phyloP scores from a whole-genome alignment of 2,113 vertebrate genomes.

The Rhombomys opimus region DNA sequence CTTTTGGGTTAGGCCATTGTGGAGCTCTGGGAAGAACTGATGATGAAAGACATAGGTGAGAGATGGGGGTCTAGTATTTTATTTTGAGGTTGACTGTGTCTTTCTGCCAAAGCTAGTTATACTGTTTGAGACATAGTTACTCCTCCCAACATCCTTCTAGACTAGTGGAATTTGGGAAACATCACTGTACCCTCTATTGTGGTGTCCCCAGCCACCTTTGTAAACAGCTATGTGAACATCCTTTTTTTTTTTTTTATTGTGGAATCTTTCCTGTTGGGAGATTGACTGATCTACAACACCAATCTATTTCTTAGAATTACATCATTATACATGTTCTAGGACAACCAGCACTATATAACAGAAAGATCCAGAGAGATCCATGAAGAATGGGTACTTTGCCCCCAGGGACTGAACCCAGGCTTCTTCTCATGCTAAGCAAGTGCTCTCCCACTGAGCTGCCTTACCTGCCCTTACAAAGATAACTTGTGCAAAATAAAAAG shows the following conservation, averaged over 20 bases:
- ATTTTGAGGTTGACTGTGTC: not conserved
- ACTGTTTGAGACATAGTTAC: not conserved
- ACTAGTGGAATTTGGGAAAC: not conserved
- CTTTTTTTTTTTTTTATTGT: not conserved
- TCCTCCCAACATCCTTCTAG: not conserved
- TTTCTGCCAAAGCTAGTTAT: not conserved
- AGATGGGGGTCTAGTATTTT: not conserved
- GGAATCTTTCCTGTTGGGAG: constrained; percentile 39
- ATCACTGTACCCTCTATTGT: not conserved
- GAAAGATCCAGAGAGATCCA: too few species aligned
- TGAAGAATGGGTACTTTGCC: not conserved
- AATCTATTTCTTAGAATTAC: constrained; percentile 18
- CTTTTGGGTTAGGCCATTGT: not conserved
- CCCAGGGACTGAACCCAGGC: not conserved
- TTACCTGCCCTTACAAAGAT: not conserved
- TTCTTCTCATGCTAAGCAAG: not conserved
- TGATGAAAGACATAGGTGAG: not conserved
- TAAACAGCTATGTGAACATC: not conserved
- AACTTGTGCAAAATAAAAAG: constrained; percentile 12
- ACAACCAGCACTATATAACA: not conserved
- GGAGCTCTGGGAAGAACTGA: not conserved
- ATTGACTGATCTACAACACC: not conserved
- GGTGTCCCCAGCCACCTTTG: not conserved
- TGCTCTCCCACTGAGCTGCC: not conserved
- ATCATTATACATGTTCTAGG: not conserved